Conservation (phyloP, 2,113 vertebrate species). For the Aix galericulata region DNA sequence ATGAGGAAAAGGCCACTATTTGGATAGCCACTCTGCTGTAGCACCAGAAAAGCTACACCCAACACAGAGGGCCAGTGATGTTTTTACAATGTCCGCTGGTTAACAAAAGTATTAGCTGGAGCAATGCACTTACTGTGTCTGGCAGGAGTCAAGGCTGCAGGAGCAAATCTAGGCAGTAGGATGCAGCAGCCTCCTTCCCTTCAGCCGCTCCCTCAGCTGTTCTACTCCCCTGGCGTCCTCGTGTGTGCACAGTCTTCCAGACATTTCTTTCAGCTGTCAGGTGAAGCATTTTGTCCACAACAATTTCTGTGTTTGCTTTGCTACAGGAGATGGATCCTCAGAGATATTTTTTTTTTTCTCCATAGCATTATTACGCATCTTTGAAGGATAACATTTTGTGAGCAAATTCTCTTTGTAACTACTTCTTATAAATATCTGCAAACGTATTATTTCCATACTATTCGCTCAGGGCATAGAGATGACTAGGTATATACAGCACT, state of each 20-base stretch:
- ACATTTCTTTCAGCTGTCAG: fast-evolving
- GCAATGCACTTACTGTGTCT: fast-evolving
- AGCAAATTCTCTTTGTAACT: background rate
- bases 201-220: background rate
- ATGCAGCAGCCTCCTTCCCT: fast-evolving
- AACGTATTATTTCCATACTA: background rate
- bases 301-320: background rate
- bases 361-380: fast-evolving
- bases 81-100: fast-evolving
- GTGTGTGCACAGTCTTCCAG: background rate
- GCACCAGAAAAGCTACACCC: background rate
- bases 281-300: background rate
- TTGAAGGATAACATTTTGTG: background rate
- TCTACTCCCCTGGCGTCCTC: background rate
- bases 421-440: background rate
- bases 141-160: fast-evolving
- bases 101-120: too few species aligned
- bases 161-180: background rate
- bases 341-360: background rate
- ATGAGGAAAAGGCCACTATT: too few species aligned
- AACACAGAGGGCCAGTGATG: fast-evolving
- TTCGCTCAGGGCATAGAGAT: background rate
- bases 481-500: background rate
- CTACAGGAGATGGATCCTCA: background rate
- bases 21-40: fast-evolving